Conservation (phyloP, 2,113 vertebrate genomes). For the Pontoporia blainvillei region DNA sequence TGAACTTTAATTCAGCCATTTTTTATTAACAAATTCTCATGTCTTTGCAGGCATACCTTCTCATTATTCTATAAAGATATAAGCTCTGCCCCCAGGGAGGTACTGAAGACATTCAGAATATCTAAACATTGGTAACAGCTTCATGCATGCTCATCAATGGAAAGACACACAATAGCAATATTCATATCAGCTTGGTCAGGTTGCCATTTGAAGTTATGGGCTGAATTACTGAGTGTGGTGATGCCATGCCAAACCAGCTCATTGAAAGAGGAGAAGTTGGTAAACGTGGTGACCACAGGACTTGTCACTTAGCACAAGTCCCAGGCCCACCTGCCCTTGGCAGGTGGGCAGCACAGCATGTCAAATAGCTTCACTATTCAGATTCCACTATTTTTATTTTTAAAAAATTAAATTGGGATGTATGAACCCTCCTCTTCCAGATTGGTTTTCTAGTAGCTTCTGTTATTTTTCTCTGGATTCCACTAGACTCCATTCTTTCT, state of each 20-base stretch:
- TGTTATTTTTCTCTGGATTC: not conserved
- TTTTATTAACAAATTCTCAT: not conserved
- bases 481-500: not conserved
- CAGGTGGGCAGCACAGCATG: fast-evolving
- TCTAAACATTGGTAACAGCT: not conserved
- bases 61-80: not conserved
- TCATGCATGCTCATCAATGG: not conserved
- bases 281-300: not conserved
- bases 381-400: not conserved
- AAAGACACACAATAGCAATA: not conserved
- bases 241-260: not conserved
- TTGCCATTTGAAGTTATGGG: not conserved
- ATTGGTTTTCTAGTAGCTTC: not conserved
- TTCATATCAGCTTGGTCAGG: not conserved
- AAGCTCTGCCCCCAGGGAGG: not conserved
- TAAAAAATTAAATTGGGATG: not conserved
- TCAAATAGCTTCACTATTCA: not conserved
- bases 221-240: not conserved
- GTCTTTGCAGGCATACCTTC: not conserved
- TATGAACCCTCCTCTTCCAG: not conserved
- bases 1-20: not conserved
- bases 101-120: not conserved
- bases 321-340: not conserved
- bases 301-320: not conserved
- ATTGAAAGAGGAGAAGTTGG: not conserved